A percentile compares a stretch with the other conserved stretches of the same genome.
Conservation (phyloP, 1,140 invertebrate genomes). For the Tyrophagus putrescentiae region DNA sequence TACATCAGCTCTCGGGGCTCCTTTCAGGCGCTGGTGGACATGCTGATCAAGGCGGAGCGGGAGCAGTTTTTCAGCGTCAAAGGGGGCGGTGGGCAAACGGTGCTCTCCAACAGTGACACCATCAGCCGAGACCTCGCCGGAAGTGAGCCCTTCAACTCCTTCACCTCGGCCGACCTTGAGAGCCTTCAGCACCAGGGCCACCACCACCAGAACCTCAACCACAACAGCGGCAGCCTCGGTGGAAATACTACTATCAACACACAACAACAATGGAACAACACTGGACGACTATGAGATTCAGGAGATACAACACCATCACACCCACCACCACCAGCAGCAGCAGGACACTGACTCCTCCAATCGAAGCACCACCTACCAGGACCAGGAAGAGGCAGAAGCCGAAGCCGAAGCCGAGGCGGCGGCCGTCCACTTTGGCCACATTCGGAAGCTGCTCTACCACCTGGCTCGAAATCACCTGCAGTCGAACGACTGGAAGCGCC, state of each 20-base stretch:
- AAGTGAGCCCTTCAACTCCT: conserved; percentile 2
- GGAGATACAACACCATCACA: neutral
- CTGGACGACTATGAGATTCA: too few relatives aligned
- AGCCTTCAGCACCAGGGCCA: neutral
- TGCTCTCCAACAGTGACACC: neutral
- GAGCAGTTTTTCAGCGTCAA: conserved; percentile 23
- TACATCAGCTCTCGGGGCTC: conserved; percentile 59
- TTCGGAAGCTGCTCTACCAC: conserved; percentile 45
- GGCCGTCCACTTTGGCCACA: conserved; percentile 28
- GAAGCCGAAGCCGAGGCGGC: neutral
- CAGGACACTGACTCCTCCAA: too few relatives aligned
- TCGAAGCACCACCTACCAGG: neutral
- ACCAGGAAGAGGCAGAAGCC: neutral
- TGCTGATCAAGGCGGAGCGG: conserved; percentile 56
- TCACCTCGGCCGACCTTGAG: too few relatives aligned
- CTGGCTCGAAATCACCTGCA: conserved; percentile 51
- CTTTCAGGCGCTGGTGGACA: conserved; percentile 65
- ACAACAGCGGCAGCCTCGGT: too few relatives aligned
- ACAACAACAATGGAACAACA: neutral
- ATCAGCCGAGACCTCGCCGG: neutral
- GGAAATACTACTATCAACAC: too few relatives aligned
- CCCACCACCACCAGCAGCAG: too few relatives aligned
- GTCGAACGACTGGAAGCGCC: conserved; percentile 50
- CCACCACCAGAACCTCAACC: too few relatives aligned
- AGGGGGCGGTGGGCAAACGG: neutral